These are phyloP conservation scores for Philhelius pedissequus DNA, from an alignment of 2,888 invertebrate genomes.

Conservation along the genomic window DNA sequence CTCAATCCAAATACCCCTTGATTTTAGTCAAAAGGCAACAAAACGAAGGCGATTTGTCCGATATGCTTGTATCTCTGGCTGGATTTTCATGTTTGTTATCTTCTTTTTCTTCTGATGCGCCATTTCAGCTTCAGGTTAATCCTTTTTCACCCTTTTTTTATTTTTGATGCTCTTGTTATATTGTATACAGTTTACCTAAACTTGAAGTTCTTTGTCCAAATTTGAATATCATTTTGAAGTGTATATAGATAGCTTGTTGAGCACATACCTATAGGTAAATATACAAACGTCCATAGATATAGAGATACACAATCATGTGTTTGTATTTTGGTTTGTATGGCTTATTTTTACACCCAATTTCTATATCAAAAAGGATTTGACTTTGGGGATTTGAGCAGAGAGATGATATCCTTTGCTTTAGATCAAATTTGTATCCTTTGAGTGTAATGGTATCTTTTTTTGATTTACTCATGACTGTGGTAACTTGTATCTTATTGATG, in stretches of 20 bases:
- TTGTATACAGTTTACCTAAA: background rate
- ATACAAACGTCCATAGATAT: background rate
- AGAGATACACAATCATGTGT: conserved; percentile 16
- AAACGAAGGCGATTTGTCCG: conserved; percentile 63
- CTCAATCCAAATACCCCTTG: background rate
- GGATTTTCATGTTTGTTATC: background rate
- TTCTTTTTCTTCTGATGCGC: background rate
- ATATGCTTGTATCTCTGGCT: conserved; percentile 41
- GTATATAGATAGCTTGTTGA: background rate
- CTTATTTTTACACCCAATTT: conserved; percentile 22
- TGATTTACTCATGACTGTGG: no score
- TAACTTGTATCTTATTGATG: background rate
- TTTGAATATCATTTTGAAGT: conserved; percentile 12
- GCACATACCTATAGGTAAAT: no score
- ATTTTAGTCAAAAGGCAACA: conserved; percentile 6
- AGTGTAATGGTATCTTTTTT: background rate
- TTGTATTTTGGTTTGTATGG: conserved; percentile 31
- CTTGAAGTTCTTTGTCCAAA: conserved; percentile 17
- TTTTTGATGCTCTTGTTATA: background rate
- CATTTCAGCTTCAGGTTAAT: conserved; percentile 53
- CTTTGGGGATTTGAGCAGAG: background rate
- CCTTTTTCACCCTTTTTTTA: conserved; percentile 56
- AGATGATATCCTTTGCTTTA: background rate
- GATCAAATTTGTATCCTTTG: background rate
- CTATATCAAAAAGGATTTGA: conserved; percentile 38